Percentiles rank a stretch among this genome's conserved stretches.
Evolutionary conservation across 2,113 vertebrate species (phyloP).

Genomic region (Sphyrna mokarran): DNA sequence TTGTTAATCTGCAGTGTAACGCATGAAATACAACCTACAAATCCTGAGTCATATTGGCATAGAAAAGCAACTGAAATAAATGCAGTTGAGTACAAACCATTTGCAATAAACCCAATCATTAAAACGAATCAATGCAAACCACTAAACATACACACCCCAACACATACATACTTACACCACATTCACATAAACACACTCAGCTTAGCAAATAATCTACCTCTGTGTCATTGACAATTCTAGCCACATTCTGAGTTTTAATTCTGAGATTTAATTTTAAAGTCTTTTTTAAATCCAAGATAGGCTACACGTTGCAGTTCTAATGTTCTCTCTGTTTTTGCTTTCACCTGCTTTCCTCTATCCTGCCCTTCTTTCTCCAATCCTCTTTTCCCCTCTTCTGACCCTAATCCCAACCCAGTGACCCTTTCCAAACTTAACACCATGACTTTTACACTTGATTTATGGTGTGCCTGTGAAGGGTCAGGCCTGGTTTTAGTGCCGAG

Average conservation of each 20-base stretch:
- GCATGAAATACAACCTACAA: neutral
- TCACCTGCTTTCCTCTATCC: neutral
- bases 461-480: constrained; percentile 65
- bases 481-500: constrained; percentile 60
- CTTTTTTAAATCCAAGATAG: neutral
- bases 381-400: constrained; percentile 60
- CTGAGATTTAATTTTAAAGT: constrained; percentile 1
- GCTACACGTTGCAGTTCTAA: neutral
- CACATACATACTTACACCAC: neutral
- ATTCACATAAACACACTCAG: neutral
- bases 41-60: neutral
- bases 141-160: neutral
- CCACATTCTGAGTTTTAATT: neutral
- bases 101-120: neutral
- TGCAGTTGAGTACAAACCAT: neutral
- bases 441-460: constrained; percentile 76
- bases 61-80: neutral
- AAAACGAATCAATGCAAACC: neutral
- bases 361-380: constrained; percentile 34
- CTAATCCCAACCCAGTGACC: constrained; percentile 65
- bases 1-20: neutral
- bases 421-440: constrained; percentile 63
- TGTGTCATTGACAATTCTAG: neutral
- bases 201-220: neutral
- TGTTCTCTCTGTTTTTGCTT: neutral